These are phyloP conservation scores for Diachrysia chrysitis DNA, from an alignment of 2,888 invertebrate genomes.

Conservation along the genomic window DNA sequence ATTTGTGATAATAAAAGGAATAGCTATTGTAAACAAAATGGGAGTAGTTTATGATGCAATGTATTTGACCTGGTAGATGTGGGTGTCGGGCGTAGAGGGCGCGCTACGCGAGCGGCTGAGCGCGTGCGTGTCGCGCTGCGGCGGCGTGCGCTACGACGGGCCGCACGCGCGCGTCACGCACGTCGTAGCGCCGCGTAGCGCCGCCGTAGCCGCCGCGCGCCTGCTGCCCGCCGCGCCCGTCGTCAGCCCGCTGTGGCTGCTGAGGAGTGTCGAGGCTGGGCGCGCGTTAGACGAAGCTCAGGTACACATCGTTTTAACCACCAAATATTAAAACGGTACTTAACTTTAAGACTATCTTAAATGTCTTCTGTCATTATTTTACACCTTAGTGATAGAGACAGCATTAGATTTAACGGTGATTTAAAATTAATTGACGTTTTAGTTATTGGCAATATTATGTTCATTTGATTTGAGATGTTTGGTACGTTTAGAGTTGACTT, in stretches of 20 bases:
- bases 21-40: no score
- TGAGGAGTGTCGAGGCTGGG: constrained; percentile 91
- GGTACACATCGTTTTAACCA: constrained; percentile 60
- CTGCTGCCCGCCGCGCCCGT: constrained; percentile 94
- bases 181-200: constrained; percentile 91
- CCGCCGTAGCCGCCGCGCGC: constrained; percentile 87
- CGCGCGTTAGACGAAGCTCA: constrained; percentile 71
- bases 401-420: no score
- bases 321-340: no score
- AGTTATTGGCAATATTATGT: no score
- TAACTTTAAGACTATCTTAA: no score
- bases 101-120: constrained; percentile 77
- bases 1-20: no score
- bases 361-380: no score
- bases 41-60: no score
- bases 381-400: no score
- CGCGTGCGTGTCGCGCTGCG: constrained; percentile 89
- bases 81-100: constrained; percentile 80
- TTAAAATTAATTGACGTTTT: no score
- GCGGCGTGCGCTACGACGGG: constrained; percentile 94
- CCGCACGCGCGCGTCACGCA: constrained; percentile 94
- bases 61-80: constrained; percentile 67
- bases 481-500: no score
- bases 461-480: no score
- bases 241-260: constrained; percentile 93